Conservation (phyloP, 2,888 invertebrate genomes). For the Ptycholaimellus sp. region DNA sequence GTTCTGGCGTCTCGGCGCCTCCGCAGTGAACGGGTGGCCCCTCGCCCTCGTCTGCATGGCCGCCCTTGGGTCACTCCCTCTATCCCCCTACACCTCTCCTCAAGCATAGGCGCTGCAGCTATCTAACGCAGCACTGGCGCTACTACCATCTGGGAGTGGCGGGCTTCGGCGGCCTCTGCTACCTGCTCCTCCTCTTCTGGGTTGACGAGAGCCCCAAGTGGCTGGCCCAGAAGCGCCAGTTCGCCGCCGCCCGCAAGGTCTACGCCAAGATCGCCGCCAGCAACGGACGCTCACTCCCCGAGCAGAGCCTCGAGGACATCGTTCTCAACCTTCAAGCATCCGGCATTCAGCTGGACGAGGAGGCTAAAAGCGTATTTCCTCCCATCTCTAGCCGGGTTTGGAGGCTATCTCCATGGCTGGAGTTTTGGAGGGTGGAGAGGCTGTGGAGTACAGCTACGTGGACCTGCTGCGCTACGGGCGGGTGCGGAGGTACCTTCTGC, state of each 20-base stretch:
- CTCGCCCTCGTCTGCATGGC: slow-evolving; percentile 6
- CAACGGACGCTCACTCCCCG: too few species aligned
- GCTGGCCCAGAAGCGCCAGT: slow-evolving; percentile 4
- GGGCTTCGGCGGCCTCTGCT: neutral
- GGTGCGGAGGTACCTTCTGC: neutral
- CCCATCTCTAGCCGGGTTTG: too few species aligned
- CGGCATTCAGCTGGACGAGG: neutral
- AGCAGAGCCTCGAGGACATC: neutral
- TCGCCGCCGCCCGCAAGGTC: slow-evolving; percentile 1
- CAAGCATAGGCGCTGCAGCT: too few species aligned
- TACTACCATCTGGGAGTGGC: slow-evolving; percentile 3
- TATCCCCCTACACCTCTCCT: too few species aligned
- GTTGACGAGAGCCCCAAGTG: slow-evolving; percentile 6
- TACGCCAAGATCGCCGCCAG: neutral
- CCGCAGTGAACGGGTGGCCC: slow-evolving; percentile 7
- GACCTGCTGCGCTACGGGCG: slow-evolving; percentile 2
- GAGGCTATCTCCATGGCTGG: too few species aligned
- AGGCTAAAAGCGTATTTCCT: too few species aligned
- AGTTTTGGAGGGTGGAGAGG: too few species aligned
- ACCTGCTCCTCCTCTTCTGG: neutral
- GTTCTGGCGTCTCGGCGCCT: slow-evolving; percentile 4
- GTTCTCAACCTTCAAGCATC: neutral
- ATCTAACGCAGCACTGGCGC: slow-evolving; percentile 4
- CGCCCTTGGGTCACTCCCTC: too few species aligned
- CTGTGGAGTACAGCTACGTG: slow-evolving; percentile 3